Evolutionary conservation across 1,140 invertebrate genomes (phyloP), one percentile per base, ranked within the genome.

Genomic region (Hylaeus anthracinus): DNA sequence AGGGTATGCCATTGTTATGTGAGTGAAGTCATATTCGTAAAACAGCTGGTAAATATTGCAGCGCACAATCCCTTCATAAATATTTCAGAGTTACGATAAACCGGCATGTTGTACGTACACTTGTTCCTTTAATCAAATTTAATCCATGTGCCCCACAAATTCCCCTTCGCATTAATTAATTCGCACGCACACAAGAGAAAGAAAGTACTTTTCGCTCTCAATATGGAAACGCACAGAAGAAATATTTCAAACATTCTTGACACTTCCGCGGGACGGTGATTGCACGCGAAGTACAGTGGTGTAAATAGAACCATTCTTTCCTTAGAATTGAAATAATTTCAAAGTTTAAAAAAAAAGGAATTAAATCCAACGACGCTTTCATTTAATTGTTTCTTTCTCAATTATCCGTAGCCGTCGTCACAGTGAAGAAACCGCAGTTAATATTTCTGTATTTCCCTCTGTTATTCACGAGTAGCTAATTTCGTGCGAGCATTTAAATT

Each of bases 161-260:
- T 48, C 14, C 43, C n/a, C n/a, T 63, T 12, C 5, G 66, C 37
- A 10, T 53, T 58, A 78, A 78, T 78, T 78, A 78, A 78, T 72
- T 43, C 14, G 10, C 75, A 71, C 66, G 66, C 43, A 41, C 8
- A 37, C 48, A 45, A 1, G 6, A n/a, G 6, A 37, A 66, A 65
- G n/a, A 26, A 55, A 9, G 12, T 1, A 41, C 2, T 10, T 1
- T 4, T 5, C 10, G 12, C 12, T 15, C 51, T 6, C 37, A 10
- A 61, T 55, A 60, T 15, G 37, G 39, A 37, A 56, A 51, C 53
- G 53, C 64, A 45, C 14, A 26, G 3, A 5, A 61, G 26, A 41
- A 26, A 48, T 26, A 63, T 55, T 78, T 51, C 53, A 61, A 72
- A 67, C 63, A 56, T 67, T 45, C 53, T 37, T 48, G 51, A 69